A percentile compares a stretch with the other conserved stretches of the same genome.
These are phyloP conservation scores for Calephelis nemesis DNA, from an alignment of 1,140 invertebrate genomes.

Conservation along the genomic window DNA sequence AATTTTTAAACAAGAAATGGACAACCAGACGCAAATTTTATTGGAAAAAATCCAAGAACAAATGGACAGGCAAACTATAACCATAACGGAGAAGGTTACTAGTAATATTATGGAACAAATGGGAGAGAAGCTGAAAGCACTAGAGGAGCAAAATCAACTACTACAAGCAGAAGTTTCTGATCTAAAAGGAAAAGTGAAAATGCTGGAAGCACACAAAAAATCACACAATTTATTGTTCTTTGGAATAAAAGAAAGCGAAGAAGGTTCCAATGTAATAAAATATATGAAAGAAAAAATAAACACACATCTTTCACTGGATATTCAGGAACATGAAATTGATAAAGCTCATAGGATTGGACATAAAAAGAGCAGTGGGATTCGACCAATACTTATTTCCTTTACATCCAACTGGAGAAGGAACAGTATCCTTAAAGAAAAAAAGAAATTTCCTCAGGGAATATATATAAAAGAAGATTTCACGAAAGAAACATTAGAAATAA, in stretches of 20 bases:
- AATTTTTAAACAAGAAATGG: slow-evolving; percentile 14
- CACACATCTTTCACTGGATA: slow-evolving; percentile 6
- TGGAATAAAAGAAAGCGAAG: slow-evolving; percentile 20
- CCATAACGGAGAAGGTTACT: slow-evolving; percentile 20
- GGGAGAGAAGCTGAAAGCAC: slow-evolving; percentile 1
- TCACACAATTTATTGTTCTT: slow-evolving; percentile 15
- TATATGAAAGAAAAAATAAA: slow-evolving; percentile 18
- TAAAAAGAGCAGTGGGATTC: background rate
- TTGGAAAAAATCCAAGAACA: slow-evolving; percentile 27
- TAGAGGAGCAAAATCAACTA: slow-evolving; percentile 9
- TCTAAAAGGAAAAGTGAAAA: slow-evolving; percentile 21
- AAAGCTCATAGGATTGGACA: slow-evolving; percentile 17
- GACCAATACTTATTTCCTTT: slow-evolving; percentile 20
- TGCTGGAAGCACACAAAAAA: slow-evolving; percentile 9
- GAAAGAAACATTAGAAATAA: slow-evolving; percentile 21
- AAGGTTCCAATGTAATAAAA: background rate
- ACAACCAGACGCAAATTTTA: slow-evolving; percentile 22
- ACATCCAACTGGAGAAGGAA: slow-evolving; percentile 18
- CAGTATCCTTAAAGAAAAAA: slow-evolving; percentile 15
- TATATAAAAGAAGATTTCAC: slow-evolving; percentile 22
- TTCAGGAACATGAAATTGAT: slow-evolving; percentile 20
- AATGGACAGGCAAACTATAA: slow-evolving; percentile 20
- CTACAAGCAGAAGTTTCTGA: slow-evolving; percentile 1
- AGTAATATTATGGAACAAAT: slow-evolving; percentile 14
- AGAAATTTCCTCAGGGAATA: slow-evolving; percentile 10